These are phyloP conservation scores for Luehdorfia chinensis DNA, from an alignment of 1,140 invertebrate genomes.

Conservation along the genomic window DNA sequence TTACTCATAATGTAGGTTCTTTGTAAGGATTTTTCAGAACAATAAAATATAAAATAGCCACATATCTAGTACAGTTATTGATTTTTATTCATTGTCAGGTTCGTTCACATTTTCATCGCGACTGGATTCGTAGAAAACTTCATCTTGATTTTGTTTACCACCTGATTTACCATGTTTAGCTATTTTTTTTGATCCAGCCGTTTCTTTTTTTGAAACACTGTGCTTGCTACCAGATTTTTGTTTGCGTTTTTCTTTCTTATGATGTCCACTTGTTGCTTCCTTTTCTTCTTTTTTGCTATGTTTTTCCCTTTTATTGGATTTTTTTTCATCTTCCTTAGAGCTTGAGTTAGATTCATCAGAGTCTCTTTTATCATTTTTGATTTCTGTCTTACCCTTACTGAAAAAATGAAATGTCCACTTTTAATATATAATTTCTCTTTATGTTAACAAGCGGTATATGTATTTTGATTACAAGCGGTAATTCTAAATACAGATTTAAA, in stretches of 20 bases:
- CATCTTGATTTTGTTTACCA: conserved; percentile 21
- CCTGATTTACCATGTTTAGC: conserved; percentile 16
- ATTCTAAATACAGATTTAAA: too few relatives aligned
- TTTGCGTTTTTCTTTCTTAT: conserved; percentile 6
- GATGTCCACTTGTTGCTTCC: background rate
- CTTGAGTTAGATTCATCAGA: conserved; percentile 9
- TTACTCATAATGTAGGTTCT: too few relatives aligned
- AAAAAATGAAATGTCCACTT: too few relatives aligned
- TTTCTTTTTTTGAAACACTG: conserved; percentile 17
- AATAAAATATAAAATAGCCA: too few relatives aligned
- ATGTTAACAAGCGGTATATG: too few relatives aligned
- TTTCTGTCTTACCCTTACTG: too few relatives aligned
- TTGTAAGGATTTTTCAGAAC: too few relatives aligned
- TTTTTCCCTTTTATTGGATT: conserved; percentile 5
- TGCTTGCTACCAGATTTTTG: background rate
- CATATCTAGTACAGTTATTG: too few relatives aligned
- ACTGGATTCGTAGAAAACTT: conserved; percentile 52
- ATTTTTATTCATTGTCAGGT: conserved; percentile 37
- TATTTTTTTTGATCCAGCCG: conserved; percentile 6
- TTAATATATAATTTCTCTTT: too few relatives aligned
- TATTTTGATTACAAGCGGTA: too few relatives aligned
- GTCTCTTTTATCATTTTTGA: conserved; percentile 5
- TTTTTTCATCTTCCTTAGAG: conserved; percentile 17
- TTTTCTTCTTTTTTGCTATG: conserved; percentile 5
- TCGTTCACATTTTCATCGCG: conserved; percentile 59